These are phyloP conservation scores for Phalloptychus januarius DNA, from an alignment of 2,797 vertebrate genomes.

Conservation along the genomic window DNA sequence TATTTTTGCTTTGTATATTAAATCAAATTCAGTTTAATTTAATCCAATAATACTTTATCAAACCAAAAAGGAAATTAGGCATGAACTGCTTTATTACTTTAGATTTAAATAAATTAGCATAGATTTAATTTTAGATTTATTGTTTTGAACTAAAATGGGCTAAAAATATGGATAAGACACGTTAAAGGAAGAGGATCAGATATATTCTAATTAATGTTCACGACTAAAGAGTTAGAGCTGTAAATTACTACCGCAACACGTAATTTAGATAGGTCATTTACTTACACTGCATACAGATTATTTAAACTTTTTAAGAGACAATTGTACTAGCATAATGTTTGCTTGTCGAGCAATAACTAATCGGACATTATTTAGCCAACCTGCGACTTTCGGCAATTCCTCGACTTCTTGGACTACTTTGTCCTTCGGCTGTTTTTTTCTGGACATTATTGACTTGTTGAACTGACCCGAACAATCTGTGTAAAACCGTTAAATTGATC, in stretches of 20 bases:
- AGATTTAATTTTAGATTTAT: neutral
- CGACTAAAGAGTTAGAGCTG: neutral
- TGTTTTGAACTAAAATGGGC: neutral
- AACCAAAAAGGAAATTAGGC: neutral
- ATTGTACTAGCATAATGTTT: neutral
- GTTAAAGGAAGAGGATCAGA: neutral
- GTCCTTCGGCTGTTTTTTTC: conserved; percentile 63
- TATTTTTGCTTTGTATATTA: neutral
- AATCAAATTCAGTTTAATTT: neutral
- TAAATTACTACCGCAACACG: neutral
- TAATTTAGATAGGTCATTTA: too few species aligned
- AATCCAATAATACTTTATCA: neutral
- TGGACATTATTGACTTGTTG: conserved; percentile 56
- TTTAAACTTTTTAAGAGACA: neutral
- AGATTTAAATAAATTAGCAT: neutral
- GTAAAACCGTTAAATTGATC: neutral
- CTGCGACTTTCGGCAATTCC: conserved; percentile 42
- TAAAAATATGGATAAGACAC: neutral
- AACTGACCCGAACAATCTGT: neutral
- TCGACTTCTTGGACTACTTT: conserved; percentile 59
- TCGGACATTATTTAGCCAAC: conserved; percentile 47
- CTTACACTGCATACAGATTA: neutral
- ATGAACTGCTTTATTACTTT: neutral
- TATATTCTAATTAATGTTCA: neutral
- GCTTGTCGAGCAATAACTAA: neutral